These are phyloP conservation scores for Eurytoma adleriae DNA, from an alignment of 2,888 invertebrate species.

Conservation along the genomic window DNA sequence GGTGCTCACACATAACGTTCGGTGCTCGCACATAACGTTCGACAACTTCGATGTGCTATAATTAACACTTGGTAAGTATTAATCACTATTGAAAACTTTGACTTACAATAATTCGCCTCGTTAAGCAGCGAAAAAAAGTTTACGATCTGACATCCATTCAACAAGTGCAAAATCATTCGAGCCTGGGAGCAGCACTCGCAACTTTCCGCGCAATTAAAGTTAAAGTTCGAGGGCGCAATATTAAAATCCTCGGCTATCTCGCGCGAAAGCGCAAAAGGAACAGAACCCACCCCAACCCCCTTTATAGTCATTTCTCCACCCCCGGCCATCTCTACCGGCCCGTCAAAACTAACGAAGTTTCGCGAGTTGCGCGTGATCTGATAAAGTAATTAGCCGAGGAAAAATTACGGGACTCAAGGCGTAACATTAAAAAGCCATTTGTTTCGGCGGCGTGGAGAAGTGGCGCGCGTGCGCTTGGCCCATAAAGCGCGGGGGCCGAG, in stretches of 20 bases:
- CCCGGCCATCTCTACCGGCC: background rate
- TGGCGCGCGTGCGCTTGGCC: background rate
- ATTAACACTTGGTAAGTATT: too few relatives aligned
- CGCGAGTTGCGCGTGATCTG: conserved; percentile 16
- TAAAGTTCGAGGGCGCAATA: conserved; percentile 12
- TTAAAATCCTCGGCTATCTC: conserved; percentile 12
- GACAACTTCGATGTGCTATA: too few relatives aligned
- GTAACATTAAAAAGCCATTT: conserved; percentile 55
- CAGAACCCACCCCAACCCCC: too few relatives aligned
- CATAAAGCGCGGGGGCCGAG: conserved; percentile 4
- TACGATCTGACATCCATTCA: conserved; percentile 1
- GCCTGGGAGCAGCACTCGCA: too few relatives aligned
- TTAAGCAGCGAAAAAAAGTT: background rate
- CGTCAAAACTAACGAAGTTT: conserved; percentile 31
- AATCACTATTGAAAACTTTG: too few relatives aligned
- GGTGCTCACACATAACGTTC: too few relatives aligned
- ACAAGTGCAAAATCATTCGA: conserved; percentile 9
- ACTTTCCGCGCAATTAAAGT: conserved; percentile 30
- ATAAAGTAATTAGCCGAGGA: conserved; percentile 52
- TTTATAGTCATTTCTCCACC: background rate
- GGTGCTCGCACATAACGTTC: too few relatives aligned
- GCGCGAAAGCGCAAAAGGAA: background rate
- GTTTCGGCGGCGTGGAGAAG: background rate
- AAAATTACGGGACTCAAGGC: conserved; percentile 39
- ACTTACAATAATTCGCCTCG: background rate